Percentiles rank a stretch among this genome's conserved stretches.
Conservation (phyloP, 2,113 vertebrate genomes). For the Dolichallabes microphthalmus region DNA sequence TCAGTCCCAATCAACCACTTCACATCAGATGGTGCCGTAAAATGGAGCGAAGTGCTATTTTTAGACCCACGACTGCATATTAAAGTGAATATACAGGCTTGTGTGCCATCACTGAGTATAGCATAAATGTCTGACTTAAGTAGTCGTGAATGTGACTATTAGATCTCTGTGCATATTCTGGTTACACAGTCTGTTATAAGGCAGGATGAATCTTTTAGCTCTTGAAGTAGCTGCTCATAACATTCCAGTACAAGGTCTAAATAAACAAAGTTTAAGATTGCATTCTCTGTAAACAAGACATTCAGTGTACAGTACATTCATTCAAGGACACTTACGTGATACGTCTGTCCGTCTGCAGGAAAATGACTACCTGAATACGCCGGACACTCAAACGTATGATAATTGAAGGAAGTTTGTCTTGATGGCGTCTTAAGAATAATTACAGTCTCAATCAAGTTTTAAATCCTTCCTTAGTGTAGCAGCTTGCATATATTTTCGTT, state of each 20-base stretch:
- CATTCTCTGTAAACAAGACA: background rate
- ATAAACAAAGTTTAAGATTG: background rate
- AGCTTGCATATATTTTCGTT: background rate
- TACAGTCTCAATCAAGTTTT: background rate
- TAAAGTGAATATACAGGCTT: background rate
- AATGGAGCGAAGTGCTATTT: background rate
- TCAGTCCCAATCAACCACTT: slow-evolving; percentile 1
- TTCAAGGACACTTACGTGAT: background rate
- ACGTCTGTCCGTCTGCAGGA: background rate
- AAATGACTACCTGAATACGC: too few relatives aligned
- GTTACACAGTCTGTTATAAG: background rate
- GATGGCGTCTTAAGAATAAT: background rate
- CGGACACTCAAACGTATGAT: too few relatives aligned
- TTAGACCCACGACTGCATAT: background rate
- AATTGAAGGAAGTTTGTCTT: background rate
- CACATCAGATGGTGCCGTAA: background rate
- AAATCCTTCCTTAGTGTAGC: background rate
- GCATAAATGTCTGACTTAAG: background rate
- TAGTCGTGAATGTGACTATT: slow-evolving; percentile 4
- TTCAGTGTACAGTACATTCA: too few relatives aligned
- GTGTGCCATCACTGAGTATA: background rate
- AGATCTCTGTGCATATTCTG: slow-evolving; percentile 2
- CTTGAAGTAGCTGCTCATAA: slow-evolving; percentile 2
- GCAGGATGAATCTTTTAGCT: background rate
- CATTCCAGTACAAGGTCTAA: background rate